Base-by-base conservation (phyloP, 1,140 invertebrate genomes). In the Ostrea edulis region DNA sequence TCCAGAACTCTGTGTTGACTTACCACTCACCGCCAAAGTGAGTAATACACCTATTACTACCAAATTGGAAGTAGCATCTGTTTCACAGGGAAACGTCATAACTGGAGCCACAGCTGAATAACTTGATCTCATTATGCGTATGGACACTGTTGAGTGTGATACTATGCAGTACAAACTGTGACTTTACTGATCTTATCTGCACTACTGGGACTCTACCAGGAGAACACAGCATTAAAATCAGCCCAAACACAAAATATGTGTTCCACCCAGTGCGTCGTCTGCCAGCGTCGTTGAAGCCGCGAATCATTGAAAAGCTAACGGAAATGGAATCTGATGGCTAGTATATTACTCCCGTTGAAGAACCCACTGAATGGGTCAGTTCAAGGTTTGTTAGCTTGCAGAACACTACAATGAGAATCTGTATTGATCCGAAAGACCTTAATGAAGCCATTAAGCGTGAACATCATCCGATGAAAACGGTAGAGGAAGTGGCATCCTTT, bases 311-410 rank as follows among this genome's bases (percentile, higher is more conserved):
- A 35, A 58, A 90, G 85, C 85, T 89, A 14, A 22, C 71, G 44
- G 51, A 89, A 77, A 91, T 91, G 87, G 89, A 87, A 77, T 44
- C 87, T 55, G 54, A 89, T 14, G 87, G 82, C n/a, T n/a, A n/a
- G 3, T 88, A 83, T 71, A 91, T 92, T 22, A 90, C 86, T 12
- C 71, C 65, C 82, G 88, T 90, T 82, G 29, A 88, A 35, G 89
- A 89, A 54, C 89, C 89, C 11, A 91, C 88, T n/a, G 88, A 90
- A 53, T 91, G 91, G 90, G 87, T 90, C 0, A 88, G 81, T 55
- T 88, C 87, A 11, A 87, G 90, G 86, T 85, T 85, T 25, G 87
- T 91, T 3, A 54, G 85, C 17, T 17, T 86, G 0, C 85, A 29
- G 84, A 90, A 89, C 22, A 44, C 1, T 29, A 90, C 88, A 86